Conservation (phyloP, 1,140 invertebrate species). For the Leptinotarsa texana region DNA sequence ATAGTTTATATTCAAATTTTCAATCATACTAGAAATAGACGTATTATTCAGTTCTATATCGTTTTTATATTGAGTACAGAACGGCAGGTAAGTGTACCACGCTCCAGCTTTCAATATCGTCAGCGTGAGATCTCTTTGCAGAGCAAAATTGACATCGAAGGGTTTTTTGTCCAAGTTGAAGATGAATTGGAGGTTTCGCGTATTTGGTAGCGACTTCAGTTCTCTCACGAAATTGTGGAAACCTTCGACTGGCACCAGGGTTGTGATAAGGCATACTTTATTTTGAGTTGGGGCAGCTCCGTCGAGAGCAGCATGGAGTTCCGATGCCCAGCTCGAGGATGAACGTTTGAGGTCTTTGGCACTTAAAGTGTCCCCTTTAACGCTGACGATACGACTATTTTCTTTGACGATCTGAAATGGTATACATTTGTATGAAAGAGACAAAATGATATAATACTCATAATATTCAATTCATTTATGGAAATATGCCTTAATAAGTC, state of each 20-base stretch:
- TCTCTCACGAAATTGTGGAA: constrained; percentile 45
- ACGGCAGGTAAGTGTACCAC: constrained; percentile 41
- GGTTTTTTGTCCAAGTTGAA: constrained; percentile 48
- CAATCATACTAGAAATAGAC: background rate
- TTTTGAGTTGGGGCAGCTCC: constrained; percentile 34
- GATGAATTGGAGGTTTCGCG: constrained; percentile 40
- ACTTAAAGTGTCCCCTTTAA: constrained; percentile 48
- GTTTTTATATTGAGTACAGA: constrained; percentile 43
- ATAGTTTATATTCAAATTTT: constrained; percentile 42
- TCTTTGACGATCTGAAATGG: background rate
- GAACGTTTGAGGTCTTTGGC: constrained; percentile 46
- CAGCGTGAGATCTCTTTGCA: constrained; percentile 42
- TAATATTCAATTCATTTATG: no score
- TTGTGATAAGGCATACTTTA: constrained; percentile 40
- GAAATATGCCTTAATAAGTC: no score
- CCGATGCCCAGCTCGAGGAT: constrained; percentile 44
- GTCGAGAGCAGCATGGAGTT: constrained; percentile 39
- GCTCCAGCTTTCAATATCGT: constrained; percentile 44
- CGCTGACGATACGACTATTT: background rate
- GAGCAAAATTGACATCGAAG: constrained; percentile 35
- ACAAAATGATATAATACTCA: no score
- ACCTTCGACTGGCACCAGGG: constrained; percentile 48
- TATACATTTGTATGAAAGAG: background rate
- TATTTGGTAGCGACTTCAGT: constrained; percentile 37
- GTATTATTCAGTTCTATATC: constrained; percentile 35